Evolutionary conservation across 2,113 vertebrate genomes (phyloP), one percentile per base, ranked within the genome.

Genomic region (Heterochromis multidens): DNA sequence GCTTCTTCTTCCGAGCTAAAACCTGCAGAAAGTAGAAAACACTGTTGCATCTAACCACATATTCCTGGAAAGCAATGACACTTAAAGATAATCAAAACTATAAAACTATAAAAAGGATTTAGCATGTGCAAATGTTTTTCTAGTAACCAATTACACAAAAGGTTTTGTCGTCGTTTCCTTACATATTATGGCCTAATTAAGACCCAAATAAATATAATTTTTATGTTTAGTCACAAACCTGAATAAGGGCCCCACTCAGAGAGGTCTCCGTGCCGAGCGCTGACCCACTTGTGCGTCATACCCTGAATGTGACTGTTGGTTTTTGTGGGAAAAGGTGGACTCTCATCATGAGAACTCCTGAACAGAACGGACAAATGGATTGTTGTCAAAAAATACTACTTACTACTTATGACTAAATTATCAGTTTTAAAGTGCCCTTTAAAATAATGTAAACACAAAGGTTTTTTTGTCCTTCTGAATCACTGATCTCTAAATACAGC

Each of bases 1-100:
- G 80, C 62, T 77, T 96, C 97, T 16, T 98, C 97, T 2, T 98
- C 97, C 3, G 97, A 98, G 90, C 97, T 97, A 21, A 96, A 96
- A 60, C 95, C 95, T 96, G 79, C 27, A 72, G 4, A 76, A 27
- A 29, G 19, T 4, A 9, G 3, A 62, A 56, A 43, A 9, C 2
- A 4, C 12, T 3, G 14, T 23, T 52, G 5, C 9, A 49, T 27
- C 2, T 54, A 74, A 52, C 0, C 11, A 49, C 21, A 46, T 17
- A 57, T 14, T 29, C 6, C 31, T 2, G 4, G 17, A 54, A 74
- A 74, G 46, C 46, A 74, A 49, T 0, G 4, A 74, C 6, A 54
- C 27, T 54, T n/a, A 1, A 52, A 74, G 40, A 72, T 0, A 29
- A 74, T 49, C 23, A 31, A 29, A 52, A 52, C 67, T 52, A 52